A percentile compares a stretch with the other conserved stretches of the same genome.
Conservation (phyloP, 1,140 invertebrate species). For the Drosophila lini region DNA sequence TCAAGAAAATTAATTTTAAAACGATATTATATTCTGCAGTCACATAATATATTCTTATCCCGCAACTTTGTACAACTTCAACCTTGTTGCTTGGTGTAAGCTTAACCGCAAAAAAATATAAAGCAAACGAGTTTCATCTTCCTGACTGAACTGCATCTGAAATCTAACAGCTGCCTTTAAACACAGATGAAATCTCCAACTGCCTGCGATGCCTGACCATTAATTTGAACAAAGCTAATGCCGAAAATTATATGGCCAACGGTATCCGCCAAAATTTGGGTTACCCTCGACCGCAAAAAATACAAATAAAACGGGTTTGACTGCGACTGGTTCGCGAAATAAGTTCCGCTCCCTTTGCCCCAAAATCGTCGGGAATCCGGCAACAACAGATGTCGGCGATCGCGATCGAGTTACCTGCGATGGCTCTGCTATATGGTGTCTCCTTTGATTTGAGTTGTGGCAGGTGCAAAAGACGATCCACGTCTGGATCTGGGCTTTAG, state of each 20-base stretch:
- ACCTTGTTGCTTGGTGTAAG: constrained; percentile 42
- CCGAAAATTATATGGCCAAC: constrained; percentile 77
- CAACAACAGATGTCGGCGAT: constrained; percentile 71
- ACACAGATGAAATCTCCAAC: constrained; percentile 44
- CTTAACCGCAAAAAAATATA: constrained; percentile 40
- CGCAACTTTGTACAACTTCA: background rate
- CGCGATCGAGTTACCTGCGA: constrained; percentile 69
- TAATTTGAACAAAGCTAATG: constrained; percentile 77
- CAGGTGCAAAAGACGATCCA: constrained; percentile 65
- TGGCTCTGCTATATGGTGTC: constrained; percentile 33
- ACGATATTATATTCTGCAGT: no score
- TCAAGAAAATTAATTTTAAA: no score
- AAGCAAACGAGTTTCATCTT: constrained; percentile 42
- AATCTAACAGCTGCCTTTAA: constrained; percentile 75
- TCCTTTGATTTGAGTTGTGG: constrained; percentile 71
- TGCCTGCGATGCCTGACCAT: constrained; percentile 45
- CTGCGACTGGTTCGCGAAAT: constrained; percentile 43
- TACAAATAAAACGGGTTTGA: constrained; percentile 19
- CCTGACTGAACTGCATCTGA: constrained; percentile 38
- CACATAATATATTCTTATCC: no score
- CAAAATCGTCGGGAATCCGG: constrained; percentile 27
- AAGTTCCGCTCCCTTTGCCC: constrained; percentile 15
- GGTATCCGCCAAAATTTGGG: constrained; percentile 71
- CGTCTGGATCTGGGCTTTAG: constrained; percentile 44
- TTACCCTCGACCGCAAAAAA: constrained; percentile 55